Percentiles rank a stretch among this genome's conserved stretches.
These are phyloP conservation scores for Hyposoter dolosus DNA, from an alignment of 2,888 invertebrate species.

Conservation along the genomic window DNA sequence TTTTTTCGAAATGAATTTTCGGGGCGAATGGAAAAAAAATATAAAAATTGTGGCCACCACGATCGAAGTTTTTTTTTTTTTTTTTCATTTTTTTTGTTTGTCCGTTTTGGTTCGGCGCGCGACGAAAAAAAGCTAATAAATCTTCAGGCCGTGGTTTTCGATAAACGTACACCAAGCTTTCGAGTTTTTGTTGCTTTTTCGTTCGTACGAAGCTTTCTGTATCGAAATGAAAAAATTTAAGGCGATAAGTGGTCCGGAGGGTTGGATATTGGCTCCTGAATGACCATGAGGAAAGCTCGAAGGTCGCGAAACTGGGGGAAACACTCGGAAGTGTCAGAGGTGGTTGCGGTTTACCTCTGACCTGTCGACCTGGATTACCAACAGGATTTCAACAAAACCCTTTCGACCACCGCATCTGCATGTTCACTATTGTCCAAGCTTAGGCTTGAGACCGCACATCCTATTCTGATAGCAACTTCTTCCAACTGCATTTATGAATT, in stretches of 20 bases:
- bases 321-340: conserved; percentile 57
- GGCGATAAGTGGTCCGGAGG: conserved; percentile 23
- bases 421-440: conserved; percentile 15
- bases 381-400: conserved; percentile 38
- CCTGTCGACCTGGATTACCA: conserved; percentile 48
- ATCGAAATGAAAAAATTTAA: not conserved
- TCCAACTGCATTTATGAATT: conserved; percentile 36
- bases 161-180: not conserved
- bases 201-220: not conserved
- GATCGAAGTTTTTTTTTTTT: too few species aligned
- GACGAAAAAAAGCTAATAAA: not conserved
- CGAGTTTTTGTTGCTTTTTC: not conserved
- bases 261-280: not conserved
- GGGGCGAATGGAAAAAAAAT: too few species aligned
- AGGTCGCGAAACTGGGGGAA: conserved; percentile 44
- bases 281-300: conserved; percentile 33
- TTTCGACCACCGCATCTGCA: conserved; percentile 17
- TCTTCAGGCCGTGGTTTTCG: not conserved
- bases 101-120: too few species aligned
- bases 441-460: not conserved
- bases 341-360: conserved; percentile 60
- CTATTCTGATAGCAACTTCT: not conserved
- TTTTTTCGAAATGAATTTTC: not conserved
- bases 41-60: too few species aligned
- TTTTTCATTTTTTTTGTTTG: too few species aligned